Percentiles rank a stretch among this genome's conserved stretches.
Evolutionary conservation across 2,888 invertebrate genomes (phyloP).

Genomic region (Diogma glabrata): DNA sequence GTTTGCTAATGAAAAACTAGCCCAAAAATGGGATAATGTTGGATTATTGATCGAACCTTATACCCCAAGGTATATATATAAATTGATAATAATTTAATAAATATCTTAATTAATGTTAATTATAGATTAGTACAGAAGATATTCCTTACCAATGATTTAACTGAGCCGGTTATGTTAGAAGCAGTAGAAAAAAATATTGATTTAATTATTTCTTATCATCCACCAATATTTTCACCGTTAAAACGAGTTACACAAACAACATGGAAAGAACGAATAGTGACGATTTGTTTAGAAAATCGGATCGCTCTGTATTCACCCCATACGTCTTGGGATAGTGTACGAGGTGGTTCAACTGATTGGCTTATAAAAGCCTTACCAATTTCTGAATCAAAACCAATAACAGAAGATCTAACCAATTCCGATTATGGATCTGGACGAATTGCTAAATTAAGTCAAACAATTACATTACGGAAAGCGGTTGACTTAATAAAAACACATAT

Average conservation of each 20-base stretch:
- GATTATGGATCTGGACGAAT: conserved; percentile 46
- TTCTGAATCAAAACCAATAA: conserved; percentile 17
- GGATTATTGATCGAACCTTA: conserved; percentile 79
- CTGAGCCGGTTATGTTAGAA: conserved; percentile 75
- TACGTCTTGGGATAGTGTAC: conserved; percentile 75
- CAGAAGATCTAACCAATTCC: conserved; percentile 14
- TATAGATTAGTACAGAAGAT: conserved; percentile 46
- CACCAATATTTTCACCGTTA: conserved; percentile 81
- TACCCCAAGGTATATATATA: conserved; percentile 37
- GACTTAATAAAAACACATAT: conserved; percentile 56
- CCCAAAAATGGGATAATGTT: conserved; percentile 91
- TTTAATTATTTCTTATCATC: conserved; percentile 88
- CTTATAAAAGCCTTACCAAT: conserved; percentile 44
- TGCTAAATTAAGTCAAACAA: conserved; percentile 38
- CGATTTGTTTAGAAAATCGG: conserved; percentile 66
- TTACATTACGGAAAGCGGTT: conserved; percentile 50
- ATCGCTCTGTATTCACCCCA: conserved; percentile 91
- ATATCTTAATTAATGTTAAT: not conserved
- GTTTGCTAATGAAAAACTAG: conserved; percentile 57
- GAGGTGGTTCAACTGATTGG: conserved; percentile 89
- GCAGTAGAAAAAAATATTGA: conserved; percentile 55
- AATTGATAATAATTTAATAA: not conserved
- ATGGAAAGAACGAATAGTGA: conserved; percentile 73
- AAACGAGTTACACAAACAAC: conserved; percentile 66
- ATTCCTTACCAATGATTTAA: conserved; percentile 84